Evolutionary conservation across 1,140 invertebrate species (phyloP), one percentile per base, ranked within the genome.

Genomic region (Lordiphosa stackelbergi): DNA sequence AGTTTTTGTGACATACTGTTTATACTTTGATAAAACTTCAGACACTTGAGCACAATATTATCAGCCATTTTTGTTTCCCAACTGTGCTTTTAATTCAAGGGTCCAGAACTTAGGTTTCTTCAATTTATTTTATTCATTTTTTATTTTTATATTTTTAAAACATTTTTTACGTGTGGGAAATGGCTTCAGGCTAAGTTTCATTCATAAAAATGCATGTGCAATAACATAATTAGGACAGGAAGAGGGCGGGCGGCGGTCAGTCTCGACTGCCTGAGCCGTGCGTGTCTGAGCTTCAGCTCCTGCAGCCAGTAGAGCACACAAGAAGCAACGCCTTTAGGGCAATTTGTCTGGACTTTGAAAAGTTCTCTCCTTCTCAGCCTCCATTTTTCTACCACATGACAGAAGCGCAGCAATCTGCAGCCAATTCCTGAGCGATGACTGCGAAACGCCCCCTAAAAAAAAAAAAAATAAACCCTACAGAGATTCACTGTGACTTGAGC

Each of bases 11-110:
- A n/a, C n/a, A n/a, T 16, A 16, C 16, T 16, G 16, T 16, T 1
- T 16, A 16, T 19, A 19, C 19, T 19, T 19, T 19, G 19, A 19
- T 19, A 19, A 19, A 2, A 2, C 19, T 19, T 19, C 19, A 19
- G 19, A 36, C 6, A 19, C 43, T 13, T 90, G 9, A 11, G 13
- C n/a, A 16, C 5, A 13, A 19, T 19, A 0, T 19, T 19, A 19
- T 46, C 2, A n/a, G 19, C 31, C 9, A 35, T 62, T 37, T 62
- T 53, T 28, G 42, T 22, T 58, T 42, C n/a, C 11, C 48, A 38
- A 2, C 6, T 77, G 91, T 91, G 92, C 91, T 92, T 92, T 92
- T 92, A 92, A 93, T 92, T 91, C 92, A 92, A 92, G 91, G 92
- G 91, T 92, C 91, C 91, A 92, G 92, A 91, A 92, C 92, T 92